phyloP scores from a whole-genome alignment of 2,888 invertebrate species.

The Cryptus armator region DNA sequence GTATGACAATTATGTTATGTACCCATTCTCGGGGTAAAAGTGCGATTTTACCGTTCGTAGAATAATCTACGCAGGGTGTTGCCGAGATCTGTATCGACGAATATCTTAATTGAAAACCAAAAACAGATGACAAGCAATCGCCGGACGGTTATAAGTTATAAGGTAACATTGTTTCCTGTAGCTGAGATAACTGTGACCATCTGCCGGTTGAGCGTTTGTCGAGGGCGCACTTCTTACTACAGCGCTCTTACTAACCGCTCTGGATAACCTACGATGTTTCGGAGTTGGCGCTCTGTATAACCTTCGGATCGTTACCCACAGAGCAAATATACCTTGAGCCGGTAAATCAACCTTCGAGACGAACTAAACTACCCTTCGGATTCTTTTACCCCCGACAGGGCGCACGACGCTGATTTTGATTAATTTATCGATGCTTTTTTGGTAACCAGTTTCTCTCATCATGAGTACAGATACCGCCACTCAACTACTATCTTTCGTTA shows the following conservation, averaged over 20 bases:
- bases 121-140: neutral
- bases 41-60: neutral
- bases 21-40: neutral
- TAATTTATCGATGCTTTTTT: neutral
- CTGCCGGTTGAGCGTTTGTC: neutral
- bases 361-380: neutral
- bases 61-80: neutral
- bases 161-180: neutral
- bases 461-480: slow-evolving; percentile 25
- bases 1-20: neutral
- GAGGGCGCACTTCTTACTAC: neutral
- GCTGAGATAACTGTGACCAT: neutral
- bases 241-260: neutral
- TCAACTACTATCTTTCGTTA: neutral
- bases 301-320: neutral
- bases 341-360: slow-evolving; percentile 2
- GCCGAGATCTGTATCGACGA: neutral
- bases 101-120: neutral
- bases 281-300: neutral
- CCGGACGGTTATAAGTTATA: neutral
- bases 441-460: neutral
- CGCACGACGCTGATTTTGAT: neutral
- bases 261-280: too few relatives aligned
- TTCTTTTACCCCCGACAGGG: neutral
- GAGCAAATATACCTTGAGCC: neutral